Evolutionary conservation across 92 coral and sea anemone species (phyloP), one percentile per base, ranked within the genome.

Genomic region (Bergia puertoricense): DNA sequence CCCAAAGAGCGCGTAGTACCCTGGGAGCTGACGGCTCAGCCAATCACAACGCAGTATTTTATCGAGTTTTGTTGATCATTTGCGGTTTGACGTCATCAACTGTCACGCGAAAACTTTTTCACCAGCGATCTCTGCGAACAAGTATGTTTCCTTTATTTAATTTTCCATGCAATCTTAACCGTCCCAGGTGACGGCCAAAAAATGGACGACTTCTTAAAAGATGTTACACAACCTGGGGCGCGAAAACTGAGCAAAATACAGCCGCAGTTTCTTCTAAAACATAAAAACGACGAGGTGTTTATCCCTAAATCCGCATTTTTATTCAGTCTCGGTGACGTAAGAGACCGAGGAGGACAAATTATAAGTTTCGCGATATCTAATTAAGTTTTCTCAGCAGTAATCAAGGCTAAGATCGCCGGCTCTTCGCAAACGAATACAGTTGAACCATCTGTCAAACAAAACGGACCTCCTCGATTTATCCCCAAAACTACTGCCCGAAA

Each of bases 51-150:
- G 85, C 85, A 84, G 91, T 40, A 91, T 91, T 90, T 92, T 85
- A 85, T 91, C 91, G 79, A 6, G 83, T 67, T 85, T 91, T 94
- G 97, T 92, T 94, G 95, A 94, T 91, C 92, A 90, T 92, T 91
- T 90, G 89, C 77, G 89, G 87, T 77, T 69, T 95, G 98, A 95
- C 98, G 98, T 95, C 98, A 93, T 80, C 59, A 84, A 86, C 91
- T 92, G 93, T 88, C 96, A 87, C 86, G 90, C 92, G 94, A 89
- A 92, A 23, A 71, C 37, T 77, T 83, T 82, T 67, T 85, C 89
- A 85, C 89, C 88, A 85, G 42, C 89, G 77, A 48, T 88, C 54
- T 82, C 82, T 73, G 50, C 30, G 78, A 79, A 88, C 78, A 50
- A 78, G 88, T 73, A 56, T 76, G 50, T 71, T 69, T 83, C 65